Evolutionary conservation across 2,113 vertebrate species (phyloP).

Genomic region (Gavialis gangeticus): DNA sequence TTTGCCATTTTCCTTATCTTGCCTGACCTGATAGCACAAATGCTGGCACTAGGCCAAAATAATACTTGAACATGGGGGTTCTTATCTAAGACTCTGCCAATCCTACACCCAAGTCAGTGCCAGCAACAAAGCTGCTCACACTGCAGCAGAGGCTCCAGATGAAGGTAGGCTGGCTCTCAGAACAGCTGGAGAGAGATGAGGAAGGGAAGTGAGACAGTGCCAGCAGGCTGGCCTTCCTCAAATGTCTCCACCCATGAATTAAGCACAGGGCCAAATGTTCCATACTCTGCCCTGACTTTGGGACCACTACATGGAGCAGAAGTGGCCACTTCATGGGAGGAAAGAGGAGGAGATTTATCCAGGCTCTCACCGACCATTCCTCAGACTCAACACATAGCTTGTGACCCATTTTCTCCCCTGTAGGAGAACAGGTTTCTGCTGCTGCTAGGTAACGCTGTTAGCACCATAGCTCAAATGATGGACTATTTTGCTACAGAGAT

Average conservation of each 20-base stretch:
- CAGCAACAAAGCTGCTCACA: fast-evolving
- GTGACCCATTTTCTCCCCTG: not conserved
- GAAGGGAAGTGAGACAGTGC: not conserved
- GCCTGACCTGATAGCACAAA: slow-evolving; percentile 31
- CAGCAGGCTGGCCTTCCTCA: too few relatives aligned
- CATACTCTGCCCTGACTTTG: fast-evolving
- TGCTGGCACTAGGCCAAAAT: slow-evolving; percentile 12
- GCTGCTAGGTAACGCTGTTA: too few relatives aligned
- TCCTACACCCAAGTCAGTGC: too few relatives aligned
- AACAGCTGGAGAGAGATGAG: not conserved
- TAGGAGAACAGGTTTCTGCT: not conserved
- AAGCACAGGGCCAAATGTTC: too few relatives aligned
- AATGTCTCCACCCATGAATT: too few relatives aligned
- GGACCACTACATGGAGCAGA: not conserved
- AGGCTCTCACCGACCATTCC: not conserved
- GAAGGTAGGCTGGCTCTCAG: not conserved
- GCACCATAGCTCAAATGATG: not conserved
- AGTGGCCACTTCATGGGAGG: not conserved
- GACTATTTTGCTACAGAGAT: not conserved
- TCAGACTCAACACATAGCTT: too few relatives aligned
- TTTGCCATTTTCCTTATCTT: not conserved
- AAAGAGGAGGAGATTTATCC: not conserved
- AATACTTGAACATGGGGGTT: not conserved
- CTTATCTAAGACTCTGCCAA: too few relatives aligned
- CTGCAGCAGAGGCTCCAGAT: not conserved